Conservation (phyloP, 2,797 vertebrate genomes). For the Myotis planiceps region DNA sequence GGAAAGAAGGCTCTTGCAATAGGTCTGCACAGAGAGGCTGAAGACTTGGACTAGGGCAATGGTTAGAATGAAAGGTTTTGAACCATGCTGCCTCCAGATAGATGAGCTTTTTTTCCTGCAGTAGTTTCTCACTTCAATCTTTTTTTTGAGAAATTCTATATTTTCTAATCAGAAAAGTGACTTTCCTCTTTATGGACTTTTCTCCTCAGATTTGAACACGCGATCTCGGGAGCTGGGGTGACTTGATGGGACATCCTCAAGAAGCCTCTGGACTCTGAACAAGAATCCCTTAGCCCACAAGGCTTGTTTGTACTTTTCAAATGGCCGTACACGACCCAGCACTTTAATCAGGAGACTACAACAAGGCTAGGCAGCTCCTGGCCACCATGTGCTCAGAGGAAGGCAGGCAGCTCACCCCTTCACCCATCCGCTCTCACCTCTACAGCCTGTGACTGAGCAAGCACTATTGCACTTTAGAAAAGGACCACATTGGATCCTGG, state of each 20-base stretch:
- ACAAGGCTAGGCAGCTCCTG: not conserved
- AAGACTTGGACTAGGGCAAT: not conserved
- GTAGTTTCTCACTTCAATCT: not conserved
- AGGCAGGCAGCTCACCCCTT: not conserved
- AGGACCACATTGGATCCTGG: not conserved
- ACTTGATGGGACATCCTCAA: constrained; percentile 21
- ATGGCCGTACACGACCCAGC: constrained; percentile 48
- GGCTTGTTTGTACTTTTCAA: constrained; percentile 67
- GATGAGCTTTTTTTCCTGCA: not conserved
- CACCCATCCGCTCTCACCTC: not conserved
- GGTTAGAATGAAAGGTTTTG: not conserved
- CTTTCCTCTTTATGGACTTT: constrained; percentile 43
- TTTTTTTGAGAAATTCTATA: not conserved
- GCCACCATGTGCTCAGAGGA: not conserved
- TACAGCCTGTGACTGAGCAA: not conserved
- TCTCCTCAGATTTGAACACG: constrained; percentile 68
- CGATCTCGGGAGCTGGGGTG: not conserved
- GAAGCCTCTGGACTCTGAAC: constrained; percentile 9
- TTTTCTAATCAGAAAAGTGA: constrained; percentile 19
- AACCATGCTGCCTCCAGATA: not conserved
- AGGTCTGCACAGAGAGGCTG: not conserved
- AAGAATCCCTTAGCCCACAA: constrained; percentile 32
- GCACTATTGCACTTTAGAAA: constrained; percentile 52
- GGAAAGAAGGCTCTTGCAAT: not conserved
- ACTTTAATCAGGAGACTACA: constrained; percentile 54